phyloP scores from a whole-genome alignment of 1,140 invertebrate species.

The Sycobia sp. region DNA sequence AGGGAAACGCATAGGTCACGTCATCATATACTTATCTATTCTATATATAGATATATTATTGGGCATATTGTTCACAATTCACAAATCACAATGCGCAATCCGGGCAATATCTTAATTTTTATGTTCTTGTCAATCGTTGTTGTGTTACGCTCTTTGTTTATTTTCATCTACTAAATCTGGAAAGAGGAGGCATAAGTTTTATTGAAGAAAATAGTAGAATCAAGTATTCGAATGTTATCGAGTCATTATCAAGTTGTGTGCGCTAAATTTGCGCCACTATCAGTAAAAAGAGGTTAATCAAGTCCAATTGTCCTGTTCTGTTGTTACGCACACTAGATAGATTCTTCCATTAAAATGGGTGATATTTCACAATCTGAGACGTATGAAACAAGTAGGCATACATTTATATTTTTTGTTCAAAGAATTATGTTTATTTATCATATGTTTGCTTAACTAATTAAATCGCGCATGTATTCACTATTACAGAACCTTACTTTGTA shows the following conservation, averaged over 20 bases:
- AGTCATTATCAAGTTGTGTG: constrained; percentile 8
- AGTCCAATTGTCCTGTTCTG: neutral
- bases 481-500: neutral
- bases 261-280: neutral
- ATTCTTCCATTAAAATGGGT: constrained; percentile 24
- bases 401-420: neutral
- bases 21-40: too few relatives aligned
- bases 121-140: too few relatives aligned
- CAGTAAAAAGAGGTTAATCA: constrained; percentile 8
- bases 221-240: constrained; percentile 7
- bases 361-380: constrained; percentile 21
- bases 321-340: neutral
- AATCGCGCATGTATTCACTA: neutral
- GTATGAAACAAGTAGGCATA: constrained; percentile 14
- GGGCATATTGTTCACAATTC: too few relatives aligned
- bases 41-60: too few relatives aligned
- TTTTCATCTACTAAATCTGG: neutral
- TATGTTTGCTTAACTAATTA: neutral
- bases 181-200: neutral
- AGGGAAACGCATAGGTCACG: too few relatives aligned
- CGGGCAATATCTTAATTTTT: too few relatives aligned
- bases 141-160: too few relatives aligned
- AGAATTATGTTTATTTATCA: neutral
- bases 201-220: neutral
- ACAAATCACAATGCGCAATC: too few relatives aligned